Evolutionary conservation across 2,113 vertebrate genomes (phyloP).

Genomic region (Prietella phreatophila): DNA sequence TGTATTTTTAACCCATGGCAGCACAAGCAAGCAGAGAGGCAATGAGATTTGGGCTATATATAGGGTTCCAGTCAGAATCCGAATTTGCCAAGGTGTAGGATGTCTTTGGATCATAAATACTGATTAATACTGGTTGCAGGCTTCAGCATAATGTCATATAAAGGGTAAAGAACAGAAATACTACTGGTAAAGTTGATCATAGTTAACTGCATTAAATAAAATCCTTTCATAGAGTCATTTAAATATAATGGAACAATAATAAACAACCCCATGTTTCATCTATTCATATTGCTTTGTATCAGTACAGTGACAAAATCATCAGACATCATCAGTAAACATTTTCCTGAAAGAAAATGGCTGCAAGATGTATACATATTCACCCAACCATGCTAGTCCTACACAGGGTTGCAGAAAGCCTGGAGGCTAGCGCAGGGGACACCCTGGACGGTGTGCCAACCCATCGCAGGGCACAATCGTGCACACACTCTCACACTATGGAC

Average conservation of each 20-base stretch:
- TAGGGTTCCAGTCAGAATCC: neutral
- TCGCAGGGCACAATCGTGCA: too few species aligned
- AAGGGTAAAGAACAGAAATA: neutral
- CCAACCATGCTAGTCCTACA: too few species aligned
- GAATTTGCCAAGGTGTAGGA: neutral
- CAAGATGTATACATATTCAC: neutral
- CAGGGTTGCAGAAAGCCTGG: too few species aligned
- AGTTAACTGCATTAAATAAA: neutral
- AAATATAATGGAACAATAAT: neutral
- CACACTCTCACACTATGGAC: too few species aligned
- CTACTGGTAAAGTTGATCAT: neutral
- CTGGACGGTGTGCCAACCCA: too few species aligned
- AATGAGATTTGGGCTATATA: constrained; percentile 1
- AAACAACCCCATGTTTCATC: neutral
- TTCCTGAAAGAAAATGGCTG: neutral
- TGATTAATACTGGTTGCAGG: neutral
- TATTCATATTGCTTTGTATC: neutral
- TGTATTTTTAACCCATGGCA: constrained; percentile 2
- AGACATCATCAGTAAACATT: neutral
- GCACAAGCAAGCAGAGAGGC: constrained; percentile 15
- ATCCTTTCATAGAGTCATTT: neutral
- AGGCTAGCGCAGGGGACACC: too few species aligned
- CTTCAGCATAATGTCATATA: neutral
- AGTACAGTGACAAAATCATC: neutral
- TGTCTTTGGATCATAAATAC: neutral